These are phyloP conservation scores for Steatornis caripensis DNA, from an alignment of 2,113 vertebrate species.

Conservation along the genomic window DNA sequence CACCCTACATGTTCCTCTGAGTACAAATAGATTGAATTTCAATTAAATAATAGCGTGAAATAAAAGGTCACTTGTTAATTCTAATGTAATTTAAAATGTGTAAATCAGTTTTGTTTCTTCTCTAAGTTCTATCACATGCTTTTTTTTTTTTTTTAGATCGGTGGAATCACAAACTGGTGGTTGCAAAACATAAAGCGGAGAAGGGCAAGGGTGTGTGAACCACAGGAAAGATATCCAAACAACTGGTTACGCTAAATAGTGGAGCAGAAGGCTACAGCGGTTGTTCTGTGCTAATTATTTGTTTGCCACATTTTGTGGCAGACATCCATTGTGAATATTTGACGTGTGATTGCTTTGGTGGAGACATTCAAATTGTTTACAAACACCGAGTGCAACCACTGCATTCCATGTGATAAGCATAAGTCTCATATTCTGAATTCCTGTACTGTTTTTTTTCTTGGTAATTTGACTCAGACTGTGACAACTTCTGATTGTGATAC, in stretches of 20 bases:
- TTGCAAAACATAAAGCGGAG: neutral
- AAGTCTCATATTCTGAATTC: neutral
- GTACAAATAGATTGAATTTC: neutral
- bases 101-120: neutral
- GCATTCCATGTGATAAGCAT: neutral
- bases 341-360: neutral
- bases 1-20: neutral
- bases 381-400: accelerated
- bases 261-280: neutral
- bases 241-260: neutral
- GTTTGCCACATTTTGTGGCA: neutral
- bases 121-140: neutral
- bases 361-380: neutral
- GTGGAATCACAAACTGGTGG: neutral
- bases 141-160: neutral
- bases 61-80: neutral
- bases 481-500: neutral
- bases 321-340: neutral
- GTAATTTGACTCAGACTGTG: neutral
- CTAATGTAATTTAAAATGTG: neutral
- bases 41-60: neutral
- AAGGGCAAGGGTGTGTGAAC: neutral
- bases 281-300: neutral
- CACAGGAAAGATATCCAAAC: neutral
- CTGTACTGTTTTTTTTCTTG: neutral